Evolutionary conservation across 2,888 invertebrate species (phyloP), one percentile per base, ranked within the genome.

Genomic region (Trachelus troglodyta): DNA sequence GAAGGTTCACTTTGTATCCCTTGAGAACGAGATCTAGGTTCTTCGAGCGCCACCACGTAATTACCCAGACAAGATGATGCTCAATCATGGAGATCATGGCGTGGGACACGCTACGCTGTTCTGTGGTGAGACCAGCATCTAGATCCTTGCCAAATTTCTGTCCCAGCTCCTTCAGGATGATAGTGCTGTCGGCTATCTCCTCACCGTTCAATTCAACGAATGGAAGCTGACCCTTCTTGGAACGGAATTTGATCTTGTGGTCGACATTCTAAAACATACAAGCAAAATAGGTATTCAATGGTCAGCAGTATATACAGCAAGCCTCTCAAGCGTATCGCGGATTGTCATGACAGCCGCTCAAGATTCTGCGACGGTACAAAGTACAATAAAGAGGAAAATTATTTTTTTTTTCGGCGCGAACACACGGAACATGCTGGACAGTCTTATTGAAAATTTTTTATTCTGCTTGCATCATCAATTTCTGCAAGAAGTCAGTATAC

Each of bases 121-220:
- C 97, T 84, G 95, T 93, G 80, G 96, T 96, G 84, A 98, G 93
- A 71, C 94, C 95, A 6, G 95, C 95, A 92, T 98, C 98, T 86
- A 97, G 93, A 89, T 98, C 96, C 91, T 96, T 96, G 87, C 94
- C 95, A 91, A 96, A 97, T 90, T 96, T 95, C 89, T 96, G 95
- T 73, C 96, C 94, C 80, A 98, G 93, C 89, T 97, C 97, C 89
- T 97, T 96, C 88, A 98, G 96, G 89, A 98, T 98, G 88, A 97
- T 95, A 83, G 96, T 94, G 90, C 97, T 97, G 92, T 98, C 98
- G 75, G 98, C 96, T 84, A 98, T 95, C 93, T 98, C 98, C 90
- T 97, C 97, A 73, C 98, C 98, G 91, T 99, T 98, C 81, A 98
- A 92, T 92, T 98, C 98, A 85, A 99, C 94, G 93, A 98, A 99